A percentile compares a stretch with the other conserved stretches of the same genome.
Conservation (phyloP, 2,797 vertebrate species). For the Coreius guichenoti region DNA sequence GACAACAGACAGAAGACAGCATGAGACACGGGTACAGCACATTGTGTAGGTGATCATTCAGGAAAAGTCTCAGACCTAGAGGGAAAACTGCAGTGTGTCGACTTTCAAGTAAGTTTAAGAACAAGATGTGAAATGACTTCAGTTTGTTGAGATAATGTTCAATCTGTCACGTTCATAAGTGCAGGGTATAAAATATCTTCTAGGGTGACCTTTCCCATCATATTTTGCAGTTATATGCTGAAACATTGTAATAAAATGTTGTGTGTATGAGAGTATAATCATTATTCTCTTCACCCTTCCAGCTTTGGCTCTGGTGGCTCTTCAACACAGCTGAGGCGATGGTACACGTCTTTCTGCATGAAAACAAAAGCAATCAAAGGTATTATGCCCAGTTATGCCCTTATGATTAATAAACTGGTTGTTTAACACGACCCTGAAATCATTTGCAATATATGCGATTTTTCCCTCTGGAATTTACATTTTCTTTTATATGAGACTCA, state of each 20-base stretch:
- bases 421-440: background rate
- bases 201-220: background rate
- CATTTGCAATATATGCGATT: background rate
- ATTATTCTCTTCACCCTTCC: slow-evolving; percentile 67
- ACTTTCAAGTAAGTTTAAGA: background rate
- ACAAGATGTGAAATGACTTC: background rate
- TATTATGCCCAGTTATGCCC: background rate
- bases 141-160: background rate
- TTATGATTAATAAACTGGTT: background rate
- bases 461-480: background rate
- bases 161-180: background rate
- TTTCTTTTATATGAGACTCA: background rate
- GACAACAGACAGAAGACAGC: slow-evolving; percentile 35
- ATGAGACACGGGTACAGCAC: background rate
- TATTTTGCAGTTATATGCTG: background rate
- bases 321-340: slow-evolving; percentile 70
- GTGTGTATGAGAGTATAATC: background rate
- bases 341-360: slow-evolving; percentile 78
- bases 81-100: background rate
- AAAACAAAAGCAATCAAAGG: slow-evolving; percentile 19
- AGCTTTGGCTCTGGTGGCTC: slow-evolving; percentile 66
- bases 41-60: slow-evolving; percentile 3
- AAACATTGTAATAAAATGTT: background rate
- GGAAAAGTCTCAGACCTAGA: background rate
- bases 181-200: background rate